Evolutionary conservation across 2,113 vertebrate species (phyloP), one percentile per base, ranked within the genome.

Genomic region (Puntigrus tetrazona): DNA sequence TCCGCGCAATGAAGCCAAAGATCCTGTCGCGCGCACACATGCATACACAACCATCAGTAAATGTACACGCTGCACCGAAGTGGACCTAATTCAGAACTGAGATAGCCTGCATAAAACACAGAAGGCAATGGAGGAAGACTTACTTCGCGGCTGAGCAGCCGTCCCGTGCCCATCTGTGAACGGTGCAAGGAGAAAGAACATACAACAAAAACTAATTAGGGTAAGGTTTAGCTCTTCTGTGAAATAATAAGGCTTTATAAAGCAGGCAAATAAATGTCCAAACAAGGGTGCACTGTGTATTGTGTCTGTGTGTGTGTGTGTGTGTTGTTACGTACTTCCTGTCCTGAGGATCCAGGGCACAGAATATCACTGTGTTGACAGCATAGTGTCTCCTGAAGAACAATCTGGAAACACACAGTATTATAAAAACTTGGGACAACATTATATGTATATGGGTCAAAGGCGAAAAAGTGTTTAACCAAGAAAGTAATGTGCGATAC

Each of bases 321-420:
- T 78, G 82, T 75, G 65, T 50, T 52, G 20, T 22, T 2, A 88
- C 96, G 95, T 95, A 98, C 97, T 96, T 98, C 88, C 97, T 94
- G 84, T 96, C 96, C 81, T 96, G 96, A 1, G 97, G 96, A 86
- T 98, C 97, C 94, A 98, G 91, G 29, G 97, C 96, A 82, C 97
- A 98, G 93, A 98, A 98, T 89, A 98, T 96, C 57, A 98, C 97
- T 0, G 92, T 96, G 91, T 89, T 97, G 88, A 96, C 97, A 0
- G 96, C 95, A 88, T 98, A 98, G 89, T 98, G 97, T 45, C 96
- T 94, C 85, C 97, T 94, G 90, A 98, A 98, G 90, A 98, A 98
- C 87, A 98, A 93, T 88, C 97, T 98, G 90, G 10, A 76, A 78
- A 31, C 86, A 70, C 20, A 70, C 36, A 70, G 18, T 38, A 2